Conservation (phyloP, 2,888 invertebrate species). For the Junonia oenone region DNA sequence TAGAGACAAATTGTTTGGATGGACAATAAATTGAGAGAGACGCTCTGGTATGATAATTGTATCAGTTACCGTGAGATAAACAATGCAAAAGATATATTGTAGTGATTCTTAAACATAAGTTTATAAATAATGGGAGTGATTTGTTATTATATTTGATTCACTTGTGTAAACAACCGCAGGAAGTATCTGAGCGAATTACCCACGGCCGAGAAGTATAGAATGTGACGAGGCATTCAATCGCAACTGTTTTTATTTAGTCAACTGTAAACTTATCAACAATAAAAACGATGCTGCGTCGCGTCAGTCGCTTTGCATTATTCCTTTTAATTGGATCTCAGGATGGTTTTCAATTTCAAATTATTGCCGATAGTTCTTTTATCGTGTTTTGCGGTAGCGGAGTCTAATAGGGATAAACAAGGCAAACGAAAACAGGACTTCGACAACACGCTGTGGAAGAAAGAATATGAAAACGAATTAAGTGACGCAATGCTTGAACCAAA, state of each 20-base stretch:
- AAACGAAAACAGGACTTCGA: conserved; percentile 47
- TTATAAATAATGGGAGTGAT: conserved; percentile 37
- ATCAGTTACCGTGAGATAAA: no score
- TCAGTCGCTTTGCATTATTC: conserved; percentile 43
- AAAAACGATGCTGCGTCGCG: conserved; percentile 21
- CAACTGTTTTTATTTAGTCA: conserved; percentile 49
- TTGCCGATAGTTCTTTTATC: conserved; percentile 37
- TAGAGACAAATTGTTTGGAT: no score
- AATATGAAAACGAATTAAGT: conserved; percentile 61
- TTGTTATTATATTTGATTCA: conserved; percentile 33
- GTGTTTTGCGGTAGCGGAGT: conserved; percentile 38
- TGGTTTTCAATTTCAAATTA: conserved; percentile 40
- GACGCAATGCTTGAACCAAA: conserved; percentile 53
- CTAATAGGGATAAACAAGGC: conserved; percentile 36
- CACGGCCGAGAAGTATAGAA: conserved; percentile 33
- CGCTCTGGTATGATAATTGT: no score
- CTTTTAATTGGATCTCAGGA: conserved; percentile 42
- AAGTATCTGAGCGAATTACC: conserved; percentile 43
- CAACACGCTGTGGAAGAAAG: conserved; percentile 63
- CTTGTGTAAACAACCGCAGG: conserved; percentile 39
- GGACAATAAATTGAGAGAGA: no score
- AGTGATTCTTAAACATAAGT: conserved; percentile 7
- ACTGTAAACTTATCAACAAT: conserved; percentile 46
- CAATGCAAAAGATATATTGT: neutral
- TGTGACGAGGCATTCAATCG: conserved; percentile 34